Conservation (phyloP, 2,797 vertebrate species). For the Acanthurus tractus region DNA sequence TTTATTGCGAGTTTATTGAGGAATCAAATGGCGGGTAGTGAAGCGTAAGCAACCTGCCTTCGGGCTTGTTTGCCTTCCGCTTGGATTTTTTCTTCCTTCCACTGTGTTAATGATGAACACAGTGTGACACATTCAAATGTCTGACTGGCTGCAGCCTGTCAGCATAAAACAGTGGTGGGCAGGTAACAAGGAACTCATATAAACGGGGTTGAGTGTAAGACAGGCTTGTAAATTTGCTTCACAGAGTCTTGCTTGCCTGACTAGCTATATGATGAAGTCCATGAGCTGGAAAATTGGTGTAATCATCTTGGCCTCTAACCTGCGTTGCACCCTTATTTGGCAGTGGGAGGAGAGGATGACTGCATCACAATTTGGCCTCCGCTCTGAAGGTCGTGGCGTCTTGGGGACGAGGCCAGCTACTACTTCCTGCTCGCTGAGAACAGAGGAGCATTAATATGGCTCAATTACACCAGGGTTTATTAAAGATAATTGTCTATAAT, state of each 20-base stretch:
- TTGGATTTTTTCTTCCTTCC: slow-evolving; percentile 38
- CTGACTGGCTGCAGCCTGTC: slow-evolving; percentile 44
- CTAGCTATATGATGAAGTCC: slow-evolving; percentile 72
- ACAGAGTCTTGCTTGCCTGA: slow-evolving; percentile 38
- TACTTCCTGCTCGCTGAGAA: slow-evolving; percentile 70
- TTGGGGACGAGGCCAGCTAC: slow-evolving; percentile 66
- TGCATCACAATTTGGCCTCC: slow-evolving; percentile 59
- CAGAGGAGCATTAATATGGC: slow-evolving; percentile 73
- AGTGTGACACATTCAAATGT: slow-evolving; percentile 63
- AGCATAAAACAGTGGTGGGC: slow-evolving; percentile 20
- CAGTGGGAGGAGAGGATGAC: slow-evolving; percentile 54
- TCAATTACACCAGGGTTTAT: slow-evolving; percentile 79
- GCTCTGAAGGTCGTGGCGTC: slow-evolving; percentile 63
- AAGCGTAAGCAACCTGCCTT: slow-evolving; percentile 61
- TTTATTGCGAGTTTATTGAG: slow-evolving; percentile 68
- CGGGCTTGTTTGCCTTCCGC: slow-evolving; percentile 70
- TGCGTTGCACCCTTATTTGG: slow-evolving; percentile 67
- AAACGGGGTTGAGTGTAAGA: slow-evolving; percentile 5
- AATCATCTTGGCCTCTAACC: slow-evolving; percentile 80
- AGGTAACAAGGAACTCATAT: slow-evolving; percentile 38
- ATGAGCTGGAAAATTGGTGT: slow-evolving; percentile 80
- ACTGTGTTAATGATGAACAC: slow-evolving; percentile 64
- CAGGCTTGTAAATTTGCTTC: slow-evolving; percentile 43
- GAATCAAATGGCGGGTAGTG: slow-evolving; percentile 63
- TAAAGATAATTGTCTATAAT: slow-evolving; percentile 82